Percentiles rank a stretch among this genome's conserved stretches.
phyloP scores from a whole-genome alignment of 1,140 invertebrate genomes.

The Drosophila willistoni region DNA sequence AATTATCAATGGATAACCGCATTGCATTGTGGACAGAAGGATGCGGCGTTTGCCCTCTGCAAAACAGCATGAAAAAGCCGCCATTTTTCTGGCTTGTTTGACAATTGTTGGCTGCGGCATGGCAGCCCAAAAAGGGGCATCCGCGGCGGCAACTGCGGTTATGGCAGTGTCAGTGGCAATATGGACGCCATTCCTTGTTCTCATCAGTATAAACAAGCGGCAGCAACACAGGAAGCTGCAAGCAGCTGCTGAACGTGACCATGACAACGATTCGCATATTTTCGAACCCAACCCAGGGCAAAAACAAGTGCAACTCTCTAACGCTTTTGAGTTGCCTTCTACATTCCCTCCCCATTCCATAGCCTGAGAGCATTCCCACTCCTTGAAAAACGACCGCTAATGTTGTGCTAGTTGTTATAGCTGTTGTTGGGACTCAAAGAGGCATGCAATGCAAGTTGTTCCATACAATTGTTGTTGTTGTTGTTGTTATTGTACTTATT shows the following conservation, averaged over 20 bases:
- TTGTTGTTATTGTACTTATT: conserved; percentile 12
- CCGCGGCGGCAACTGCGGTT: conserved; percentile 19
- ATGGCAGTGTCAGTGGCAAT: conserved; percentile 40
- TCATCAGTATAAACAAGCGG: conserved; percentile 61
- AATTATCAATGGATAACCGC: conserved; percentile 25
- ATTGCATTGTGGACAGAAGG: not conserved
- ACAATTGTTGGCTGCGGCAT: conserved; percentile 66
- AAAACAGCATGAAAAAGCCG: conserved; percentile 46
- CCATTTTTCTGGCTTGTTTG: conserved; percentile 79
- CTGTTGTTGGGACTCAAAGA: conserved; percentile 69
- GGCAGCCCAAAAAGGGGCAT: conserved; percentile 32
- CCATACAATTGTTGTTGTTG: conserved; percentile 12
- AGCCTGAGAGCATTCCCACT: not conserved
- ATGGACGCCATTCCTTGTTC: conserved; percentile 62
- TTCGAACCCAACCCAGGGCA: not conserved
- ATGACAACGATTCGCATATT: conserved; percentile 65
- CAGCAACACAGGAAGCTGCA: conserved; percentile 55
- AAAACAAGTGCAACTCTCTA: not conserved
- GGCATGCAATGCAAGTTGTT: conserved; percentile 61
- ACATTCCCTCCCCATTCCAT: not conserved
- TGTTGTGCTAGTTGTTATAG: conserved; percentile 72
- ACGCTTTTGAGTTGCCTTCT: not conserved
- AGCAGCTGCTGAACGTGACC: conserved; percentile 68
- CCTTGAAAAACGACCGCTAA: conserved; percentile 49
- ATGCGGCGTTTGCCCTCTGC: not conserved